Conservation (phyloP, 2,113 vertebrate genomes). For the Apodemus sylvaticus region DNA sequence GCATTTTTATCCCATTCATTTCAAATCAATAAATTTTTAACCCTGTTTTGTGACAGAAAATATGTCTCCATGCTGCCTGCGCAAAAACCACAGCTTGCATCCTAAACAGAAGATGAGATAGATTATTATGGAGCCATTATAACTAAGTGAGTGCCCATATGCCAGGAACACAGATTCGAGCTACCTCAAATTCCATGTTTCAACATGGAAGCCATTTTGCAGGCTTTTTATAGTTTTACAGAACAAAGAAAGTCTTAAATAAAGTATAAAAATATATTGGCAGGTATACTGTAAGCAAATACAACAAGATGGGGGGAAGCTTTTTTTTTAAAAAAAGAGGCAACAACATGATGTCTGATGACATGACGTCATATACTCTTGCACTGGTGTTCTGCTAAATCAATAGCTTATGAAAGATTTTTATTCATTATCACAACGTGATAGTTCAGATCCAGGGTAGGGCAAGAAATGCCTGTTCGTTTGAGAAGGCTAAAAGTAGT, state of each 20-base stretch:
- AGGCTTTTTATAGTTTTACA: background rate
- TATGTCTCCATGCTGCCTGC: background rate
- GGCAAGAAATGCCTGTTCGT: too few species aligned
- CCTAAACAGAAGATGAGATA: background rate
- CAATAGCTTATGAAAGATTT: background rate
- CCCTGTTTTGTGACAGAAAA: background rate
- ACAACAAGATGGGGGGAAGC: too few species aligned
- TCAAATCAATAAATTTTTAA: background rate
- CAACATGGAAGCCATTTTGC: background rate
- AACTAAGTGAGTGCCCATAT: background rate
- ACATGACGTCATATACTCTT: background rate
- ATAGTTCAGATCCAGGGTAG: background rate
- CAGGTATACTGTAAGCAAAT: background rate
- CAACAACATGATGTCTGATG: background rate
- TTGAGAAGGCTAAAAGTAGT: background rate
- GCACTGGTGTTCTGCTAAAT: background rate
- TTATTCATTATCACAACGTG: background rate
- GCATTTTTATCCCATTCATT: background rate
- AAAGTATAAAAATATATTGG: background rate
- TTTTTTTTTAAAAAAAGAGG: background rate
- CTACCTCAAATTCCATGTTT: background rate
- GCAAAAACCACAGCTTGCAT: background rate
- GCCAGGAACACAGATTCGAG: background rate
- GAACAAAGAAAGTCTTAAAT: background rate
- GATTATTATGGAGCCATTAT: background rate